phyloP scores from a whole-genome alignment of 1,140 invertebrate genomes.

The Drosophila biarmipes region DNA sequence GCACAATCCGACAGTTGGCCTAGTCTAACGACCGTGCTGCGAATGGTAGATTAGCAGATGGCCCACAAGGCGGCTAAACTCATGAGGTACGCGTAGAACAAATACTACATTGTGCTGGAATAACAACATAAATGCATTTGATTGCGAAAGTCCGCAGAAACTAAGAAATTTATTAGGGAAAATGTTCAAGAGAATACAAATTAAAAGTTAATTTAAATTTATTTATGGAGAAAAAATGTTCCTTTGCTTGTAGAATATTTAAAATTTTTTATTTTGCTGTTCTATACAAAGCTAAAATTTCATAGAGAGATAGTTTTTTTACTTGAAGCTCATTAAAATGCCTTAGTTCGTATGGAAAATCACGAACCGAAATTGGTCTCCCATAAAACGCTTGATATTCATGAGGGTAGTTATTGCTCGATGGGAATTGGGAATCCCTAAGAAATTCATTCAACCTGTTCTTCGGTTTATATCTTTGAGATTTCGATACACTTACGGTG shows the following conservation, averaged over 20 bases:
- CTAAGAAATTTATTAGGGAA: not conserved
- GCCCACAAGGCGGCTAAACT: conserved; percentile 10
- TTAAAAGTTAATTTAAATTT: not conserved
- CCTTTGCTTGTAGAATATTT: too few relatives aligned
- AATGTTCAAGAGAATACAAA: not conserved
- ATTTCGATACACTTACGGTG: not conserved
- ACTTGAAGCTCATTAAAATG: not conserved
- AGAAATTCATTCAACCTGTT: conserved; percentile 2
- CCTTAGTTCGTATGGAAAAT: not conserved
- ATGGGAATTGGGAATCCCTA: not conserved
- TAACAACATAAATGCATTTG: conserved; percentile 9
- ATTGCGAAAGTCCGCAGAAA: not conserved
- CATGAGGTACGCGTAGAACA: conserved; percentile 21
- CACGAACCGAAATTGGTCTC: not conserved
- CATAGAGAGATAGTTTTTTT: too few relatives aligned
- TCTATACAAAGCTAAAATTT: too few relatives aligned
- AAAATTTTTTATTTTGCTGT: too few relatives aligned
- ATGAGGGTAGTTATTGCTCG: conserved; percentile 4
- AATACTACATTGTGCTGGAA: conserved; percentile 4
- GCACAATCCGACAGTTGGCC: not conserved
- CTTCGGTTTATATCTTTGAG: not conserved
- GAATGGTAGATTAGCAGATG: conserved; percentile 49
- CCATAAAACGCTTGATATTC: not conserved
- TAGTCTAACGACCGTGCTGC: conserved; percentile 28
- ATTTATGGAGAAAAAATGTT: not conserved